Evolutionary conservation across 2,888 invertebrate species (phyloP).

Genomic region (Nipponacmea schrenckii): DNA sequence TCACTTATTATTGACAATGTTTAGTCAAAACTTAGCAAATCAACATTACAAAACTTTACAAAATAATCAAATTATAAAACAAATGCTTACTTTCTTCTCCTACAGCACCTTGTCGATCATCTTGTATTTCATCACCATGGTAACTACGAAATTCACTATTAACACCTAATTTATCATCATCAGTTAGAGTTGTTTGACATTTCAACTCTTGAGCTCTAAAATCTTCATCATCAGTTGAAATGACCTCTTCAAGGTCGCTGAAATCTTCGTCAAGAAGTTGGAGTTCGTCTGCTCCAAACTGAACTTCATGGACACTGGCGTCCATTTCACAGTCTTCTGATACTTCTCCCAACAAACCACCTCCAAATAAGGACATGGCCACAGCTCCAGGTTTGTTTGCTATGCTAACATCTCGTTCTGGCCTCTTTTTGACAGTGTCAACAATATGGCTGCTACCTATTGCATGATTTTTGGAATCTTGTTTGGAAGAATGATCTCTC

Average conservation of each 20-base stretch:
- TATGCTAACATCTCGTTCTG: neutral
- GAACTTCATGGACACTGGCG: conserved; percentile 42
- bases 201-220: conserved; percentile 14
- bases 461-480: conserved; percentile 17
- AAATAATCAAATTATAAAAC: too few species aligned
- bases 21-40: too few species aligned
- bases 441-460: conserved; percentile 16
- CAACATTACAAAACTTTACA: too few species aligned
- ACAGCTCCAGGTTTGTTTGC: neutral
- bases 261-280: conserved; percentile 55
- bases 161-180: neutral
- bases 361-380: conserved; percentile 19
- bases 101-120: neutral
- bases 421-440: conserved; percentile 35
- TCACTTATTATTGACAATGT: too few species aligned
- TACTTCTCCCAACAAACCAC: conserved; percentile 25
- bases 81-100: neutral
- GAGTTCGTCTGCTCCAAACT: conserved; percentile 50
- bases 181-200: neutral
- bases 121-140: neutral
- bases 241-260: conserved; percentile 41
- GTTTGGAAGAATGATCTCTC: conserved; percentile 10
- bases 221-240: conserved; percentile 16
- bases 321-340: conserved; percentile 37
- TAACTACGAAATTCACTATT: neutral